Evolutionary conservation across 1,140 invertebrate species (phyloP), one percentile per base, ranked within the genome.

Genomic region (Diploscapter pachys): DNA sequence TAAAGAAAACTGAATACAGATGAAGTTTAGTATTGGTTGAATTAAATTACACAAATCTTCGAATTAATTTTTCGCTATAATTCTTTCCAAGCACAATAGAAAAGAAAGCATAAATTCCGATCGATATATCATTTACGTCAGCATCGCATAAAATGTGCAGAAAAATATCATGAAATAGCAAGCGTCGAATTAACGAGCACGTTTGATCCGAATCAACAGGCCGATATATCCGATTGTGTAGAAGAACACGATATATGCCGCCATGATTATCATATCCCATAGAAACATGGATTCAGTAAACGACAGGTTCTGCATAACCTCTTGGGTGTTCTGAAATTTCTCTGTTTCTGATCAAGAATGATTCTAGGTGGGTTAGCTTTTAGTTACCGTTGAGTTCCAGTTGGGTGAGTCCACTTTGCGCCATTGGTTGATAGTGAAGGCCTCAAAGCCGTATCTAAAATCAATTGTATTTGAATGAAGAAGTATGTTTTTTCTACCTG

Each of bases 381-480:
- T 48, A 48, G 11, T 62, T 5, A 13, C 57, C 71, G 61, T 64
- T n/a, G 9, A 6, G 1, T 13, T 72, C 59, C 4, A 8, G 59
- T 71, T 69, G 5, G 51, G 5, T 56, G 50, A 59, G 54, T 76
- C 63, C 5, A 83, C 72, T 13, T 59, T 51, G 2, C 57, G 51
- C 83, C 83, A 85, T 69, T 85, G 84, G 51, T 82, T 82, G 51
- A 85, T 85, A 8, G 83, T 77, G 11, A 85, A 61, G 9, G 80
- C 82, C 71, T 85, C 83, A 62, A 85, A 85, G 5, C 84, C 83
- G 53, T 82, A 83, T 71, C 80, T 82, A 66, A 57, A 81, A n/a
- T 31, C 3, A 80, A 62, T 63, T 68, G 8, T 49, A 49, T 13
- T 64, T 3, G 51, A 11, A 76, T 5, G 6, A 56, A 31, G 31